Evolutionary conservation across 2,888 invertebrate species (phyloP).

Genomic region (Eustalomyia histrio): DNA sequence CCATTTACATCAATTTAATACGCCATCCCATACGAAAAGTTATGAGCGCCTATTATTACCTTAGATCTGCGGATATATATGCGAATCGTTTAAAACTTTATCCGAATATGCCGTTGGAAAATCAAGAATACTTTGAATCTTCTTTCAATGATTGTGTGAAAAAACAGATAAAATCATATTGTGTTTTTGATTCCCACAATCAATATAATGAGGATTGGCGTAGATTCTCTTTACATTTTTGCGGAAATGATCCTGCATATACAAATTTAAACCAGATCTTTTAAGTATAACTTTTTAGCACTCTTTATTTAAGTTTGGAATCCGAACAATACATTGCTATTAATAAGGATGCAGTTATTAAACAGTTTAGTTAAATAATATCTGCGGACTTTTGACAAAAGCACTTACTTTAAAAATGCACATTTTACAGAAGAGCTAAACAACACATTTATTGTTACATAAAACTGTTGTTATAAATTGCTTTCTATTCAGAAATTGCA

Average conservation of each 20-base stretch:
- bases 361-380: neutral
- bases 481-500: no score
- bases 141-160: conserved; percentile 59
- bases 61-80: conserved; percentile 91
- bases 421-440: no score
- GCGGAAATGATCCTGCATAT: conserved; percentile 47
- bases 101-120: conserved; percentile 1
- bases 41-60: conserved; percentile 93
- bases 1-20: conserved; percentile 91
- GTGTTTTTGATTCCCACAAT: conserved; percentile 45
- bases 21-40: conserved; percentile 91
- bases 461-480: no score
- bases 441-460: neutral
- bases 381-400: no score
- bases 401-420: no score
- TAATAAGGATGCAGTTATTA: conserved; percentile 64
- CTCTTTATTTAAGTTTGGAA: no score
- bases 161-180: conserved; percentile 27
- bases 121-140: conserved; percentile 9
- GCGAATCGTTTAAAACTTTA: conserved; percentile 79
- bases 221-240: conserved; percentile 56
- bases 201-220: conserved; percentile 59
- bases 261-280: neutral
- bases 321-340: conserved; percentile 75
- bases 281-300: no score